Evolutionary conservation across 2,888 invertebrate genomes (phyloP).

Genomic region (Spilarctia lutea): DNA sequence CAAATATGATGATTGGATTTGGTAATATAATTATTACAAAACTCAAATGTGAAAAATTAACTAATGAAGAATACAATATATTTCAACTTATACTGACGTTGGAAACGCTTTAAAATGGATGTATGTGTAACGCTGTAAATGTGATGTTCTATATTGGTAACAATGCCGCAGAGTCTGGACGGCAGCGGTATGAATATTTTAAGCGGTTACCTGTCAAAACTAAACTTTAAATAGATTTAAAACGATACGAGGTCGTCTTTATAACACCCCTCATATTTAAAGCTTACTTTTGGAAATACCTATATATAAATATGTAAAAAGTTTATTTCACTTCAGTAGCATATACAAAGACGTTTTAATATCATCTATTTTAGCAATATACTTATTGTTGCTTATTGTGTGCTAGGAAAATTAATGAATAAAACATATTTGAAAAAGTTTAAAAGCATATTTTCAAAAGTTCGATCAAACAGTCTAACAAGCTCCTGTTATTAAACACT

Average conservation of each 20-base stretch:
- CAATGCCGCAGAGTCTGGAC: not conserved
- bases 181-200: not conserved
- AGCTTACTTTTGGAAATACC: not conserved
- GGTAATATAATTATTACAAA: too few species aligned
- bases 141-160: not conserved
- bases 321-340: not conserved
- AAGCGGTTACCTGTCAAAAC: not conserved
- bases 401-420: not conserved
- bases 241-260: not conserved
- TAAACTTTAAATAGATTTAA: not conserved
- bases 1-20: too few species aligned
- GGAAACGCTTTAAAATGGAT: not conserved
- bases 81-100: not conserved
- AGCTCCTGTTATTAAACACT: not conserved
- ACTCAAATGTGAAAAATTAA: too few species aligned
- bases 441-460: not conserved
- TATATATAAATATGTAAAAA: not conserved
- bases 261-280: not conserved
- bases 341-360: not conserved
- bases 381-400: too few species aligned
- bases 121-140: too few species aligned
- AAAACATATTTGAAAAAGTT: not conserved
- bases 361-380: not conserved
- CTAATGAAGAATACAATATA: not conserved
- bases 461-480: slow-evolving; percentile 1